Percentiles rank a stretch among this genome's conserved stretches.
Conservation (phyloP, 1,140 invertebrate genomes). For the Bombus haemorrhoidalis region DNA sequence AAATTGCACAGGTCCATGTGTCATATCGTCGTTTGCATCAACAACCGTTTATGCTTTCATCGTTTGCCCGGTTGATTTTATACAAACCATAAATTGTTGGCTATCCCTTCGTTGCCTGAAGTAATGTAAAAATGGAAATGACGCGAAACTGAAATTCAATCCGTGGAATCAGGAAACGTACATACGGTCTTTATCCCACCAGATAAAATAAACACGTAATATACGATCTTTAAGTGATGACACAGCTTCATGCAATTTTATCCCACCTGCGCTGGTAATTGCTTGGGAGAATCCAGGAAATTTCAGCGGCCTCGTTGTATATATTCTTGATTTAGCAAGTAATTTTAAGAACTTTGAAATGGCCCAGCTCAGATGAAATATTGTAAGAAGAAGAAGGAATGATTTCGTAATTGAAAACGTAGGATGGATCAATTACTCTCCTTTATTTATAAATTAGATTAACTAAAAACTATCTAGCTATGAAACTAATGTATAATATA, state of each 20-base stretch:
- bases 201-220: background rate
- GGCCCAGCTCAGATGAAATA: no score
- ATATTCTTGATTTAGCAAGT: background rate
- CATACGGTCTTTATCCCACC: no score
- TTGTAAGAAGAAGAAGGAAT: background rate
- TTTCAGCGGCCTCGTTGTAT: background rate
- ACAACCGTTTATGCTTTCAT: constrained; percentile 6
- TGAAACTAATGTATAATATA: background rate
- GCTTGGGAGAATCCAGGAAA: background rate
- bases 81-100: constrained; percentile 47
- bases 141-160: background rate
- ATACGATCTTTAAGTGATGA: background rate
- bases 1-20: background rate
- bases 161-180: no score
- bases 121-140: background rate
- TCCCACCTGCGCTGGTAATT: background rate
- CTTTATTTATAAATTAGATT: background rate
- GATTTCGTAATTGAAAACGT: background rate
- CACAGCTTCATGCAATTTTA: background rate
- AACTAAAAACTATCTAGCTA: background rate
- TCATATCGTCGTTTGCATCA: constrained; percentile 12
- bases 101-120: background rate
- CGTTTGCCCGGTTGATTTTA: background rate
- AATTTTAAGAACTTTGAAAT: background rate
- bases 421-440: background rate